Base-by-base conservation (phyloP, 2,797 vertebrate species). In the Ctenopoma multispine region DNA sequence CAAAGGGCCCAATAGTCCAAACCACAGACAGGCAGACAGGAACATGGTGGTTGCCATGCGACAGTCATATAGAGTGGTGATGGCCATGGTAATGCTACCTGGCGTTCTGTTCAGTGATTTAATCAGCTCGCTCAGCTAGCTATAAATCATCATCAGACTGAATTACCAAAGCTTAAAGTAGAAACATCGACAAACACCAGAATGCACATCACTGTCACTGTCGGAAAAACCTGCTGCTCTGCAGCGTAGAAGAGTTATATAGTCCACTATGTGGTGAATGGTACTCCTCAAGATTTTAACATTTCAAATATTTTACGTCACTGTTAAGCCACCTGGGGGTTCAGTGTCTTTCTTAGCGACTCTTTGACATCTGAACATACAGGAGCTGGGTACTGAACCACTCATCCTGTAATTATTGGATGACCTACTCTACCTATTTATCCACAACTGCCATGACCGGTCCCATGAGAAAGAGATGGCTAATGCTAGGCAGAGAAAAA, bases 141-240 rank as follows among this genome's bases (percentile, higher is more conserved):
- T 83, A 90, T 91, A 89, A 89, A 91, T 92, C 89, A 90, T 87
- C 81, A 91, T 89, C 86, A 91, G 62, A 64, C 68, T 44, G 59
- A 82, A 78, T 79, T 88, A 71, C 55, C 51, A 67, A 68, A 70
- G 66, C 76, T 71, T 66, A 77, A 82, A 86, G 74, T 78, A 74
- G 73, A 84, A 80, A 86, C 66, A n/a, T 64, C 5, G 48, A 68
- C 78, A 75, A 85, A 80, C 58, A 81, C 23, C 66, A 72, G 18
- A 79, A 63, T 48, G 66, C 63, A 48, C 50, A 14, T 69, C 69
- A 61, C 49, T 41, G 58, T n/a, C 64, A 65, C 53, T 38, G 15
- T 63, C 62, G 49, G 65, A 67, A 71, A 73, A 56, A 47, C 49
- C 57, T 56, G 70, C 69, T 74, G 70, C 69, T 46, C 3, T 47